Percentiles rank a stretch among this genome's conserved stretches.
phyloP scores from a whole-genome alignment of 1,140 invertebrate species.

The Papilio polytes region DNA sequence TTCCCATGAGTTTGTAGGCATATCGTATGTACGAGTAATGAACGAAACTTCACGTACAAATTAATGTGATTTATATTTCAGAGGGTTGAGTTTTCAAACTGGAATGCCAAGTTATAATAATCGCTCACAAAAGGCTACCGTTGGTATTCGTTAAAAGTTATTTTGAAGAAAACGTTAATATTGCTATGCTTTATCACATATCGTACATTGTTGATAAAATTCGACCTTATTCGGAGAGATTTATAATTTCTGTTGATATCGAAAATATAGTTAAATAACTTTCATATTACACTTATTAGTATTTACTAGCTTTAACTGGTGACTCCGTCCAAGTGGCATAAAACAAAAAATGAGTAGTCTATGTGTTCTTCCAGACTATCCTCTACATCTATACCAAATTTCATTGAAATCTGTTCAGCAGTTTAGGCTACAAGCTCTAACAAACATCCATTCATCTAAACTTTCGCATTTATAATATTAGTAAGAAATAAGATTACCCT shows the following conservation, averaged over 20 bases:
- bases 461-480: too few species aligned
- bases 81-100: conserved; percentile 10
- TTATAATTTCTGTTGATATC: too few species aligned
- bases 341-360: too few species aligned
- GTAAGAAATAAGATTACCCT: neutral
- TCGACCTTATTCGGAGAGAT: neutral
- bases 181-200: neutral
- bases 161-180: neutral
- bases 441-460: too few species aligned
- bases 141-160: neutral
- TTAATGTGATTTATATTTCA: neutral
- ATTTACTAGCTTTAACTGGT: too few species aligned
- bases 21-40: neutral
- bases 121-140: neutral
- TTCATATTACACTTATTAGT: too few species aligned
- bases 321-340: too few species aligned
- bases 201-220: neutral
- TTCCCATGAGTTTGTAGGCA: conserved; percentile 10
- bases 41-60: neutral
- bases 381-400: too few species aligned
- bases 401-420: too few species aligned
- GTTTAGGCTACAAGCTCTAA: too few species aligned
- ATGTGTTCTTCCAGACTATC: too few species aligned
- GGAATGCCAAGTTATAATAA: neutral
- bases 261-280: too few species aligned